These are phyloP conservation scores for Agrochola lychnidis DNA, from an alignment of 2,888 invertebrate genomes.

Conservation along the genomic window DNA sequence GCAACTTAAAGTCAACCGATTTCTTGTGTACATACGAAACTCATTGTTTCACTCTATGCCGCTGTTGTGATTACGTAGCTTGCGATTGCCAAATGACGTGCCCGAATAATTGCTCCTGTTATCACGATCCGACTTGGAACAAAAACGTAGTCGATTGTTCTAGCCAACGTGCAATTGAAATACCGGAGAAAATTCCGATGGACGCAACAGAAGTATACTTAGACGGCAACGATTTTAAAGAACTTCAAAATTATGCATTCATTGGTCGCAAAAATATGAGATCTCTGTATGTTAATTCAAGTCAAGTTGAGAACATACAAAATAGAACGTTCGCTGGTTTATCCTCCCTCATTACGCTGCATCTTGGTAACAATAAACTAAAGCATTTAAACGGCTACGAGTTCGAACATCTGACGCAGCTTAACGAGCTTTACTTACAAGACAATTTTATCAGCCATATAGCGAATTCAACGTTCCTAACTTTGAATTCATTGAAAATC, in stretches of 20 bases:
- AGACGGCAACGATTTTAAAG: conserved; percentile 96
- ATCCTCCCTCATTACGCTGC: conserved; percentile 94
- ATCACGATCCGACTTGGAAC: conserved; percentile 98
- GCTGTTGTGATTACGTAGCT: conserved; percentile 98
- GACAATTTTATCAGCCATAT: conserved; percentile 95
- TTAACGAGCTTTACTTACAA: conserved; percentile 96
- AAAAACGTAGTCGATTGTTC: conserved; percentile 98
- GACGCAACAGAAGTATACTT: conserved; percentile 98
- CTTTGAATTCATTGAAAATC: conserved; percentile 94
- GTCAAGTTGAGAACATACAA: conserved; percentile 95
- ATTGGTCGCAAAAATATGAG: conserved; percentile 97
- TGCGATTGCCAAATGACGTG: conserved; percentile 99
- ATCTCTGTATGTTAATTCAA: conserved; percentile 96
- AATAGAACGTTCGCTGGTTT: conserved; percentile 97
- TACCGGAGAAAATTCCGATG: conserved; percentile 97
- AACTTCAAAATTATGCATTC: conserved; percentile 96
- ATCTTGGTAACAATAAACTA: conserved; percentile 96
- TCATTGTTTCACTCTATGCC: conserved; percentile 98
- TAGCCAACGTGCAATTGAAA: conserved; percentile 93
- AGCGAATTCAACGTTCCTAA: conserved; percentile 94
- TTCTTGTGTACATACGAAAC: conserved; percentile 97
- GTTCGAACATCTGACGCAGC: conserved; percentile 95
- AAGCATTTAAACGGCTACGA: conserved; percentile 95
- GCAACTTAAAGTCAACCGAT: conserved; percentile 94
- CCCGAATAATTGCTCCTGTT: conserved; percentile 97